Conservation (phyloP, 2,113 vertebrate species). For the Chunga burmeisteri region DNA sequence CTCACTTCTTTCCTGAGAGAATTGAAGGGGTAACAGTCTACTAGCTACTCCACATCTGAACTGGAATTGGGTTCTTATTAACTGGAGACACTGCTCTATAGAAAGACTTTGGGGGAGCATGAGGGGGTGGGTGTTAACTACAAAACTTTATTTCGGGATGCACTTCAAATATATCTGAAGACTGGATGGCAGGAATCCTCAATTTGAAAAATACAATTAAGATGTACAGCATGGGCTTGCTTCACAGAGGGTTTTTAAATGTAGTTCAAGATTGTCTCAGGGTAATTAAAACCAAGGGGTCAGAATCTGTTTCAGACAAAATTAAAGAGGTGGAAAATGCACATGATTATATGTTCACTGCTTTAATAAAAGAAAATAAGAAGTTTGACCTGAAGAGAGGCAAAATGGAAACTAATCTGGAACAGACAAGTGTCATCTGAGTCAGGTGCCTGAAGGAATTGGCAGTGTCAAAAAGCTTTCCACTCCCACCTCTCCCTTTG, state of each 20-base stretch:
- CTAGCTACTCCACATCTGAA: neutral
- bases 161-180: slow-evolving; percentile 24
- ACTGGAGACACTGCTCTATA: neutral
- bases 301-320: neutral
- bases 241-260: slow-evolving; percentile 14
- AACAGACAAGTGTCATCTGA: neutral
- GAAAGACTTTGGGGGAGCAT: neutral
- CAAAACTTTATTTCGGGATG: neutral
- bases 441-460: neutral
- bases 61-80: neutral
- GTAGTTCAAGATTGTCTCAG: slow-evolving; percentile 14
- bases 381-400: neutral
- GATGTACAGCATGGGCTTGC: neutral
- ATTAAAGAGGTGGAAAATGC: neutral
- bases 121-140: neutral
- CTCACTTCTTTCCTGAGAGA: neutral
- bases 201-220: slow-evolving; percentile 24
- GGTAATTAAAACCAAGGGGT: slow-evolving; percentile 37
- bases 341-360: neutral
- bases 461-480: neutral
- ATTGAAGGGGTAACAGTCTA: accelerated
- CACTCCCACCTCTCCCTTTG: neutral
- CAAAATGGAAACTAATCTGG: neutral
- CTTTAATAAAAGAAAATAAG: slow-evolving; percentile 5
- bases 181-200: neutral